phyloP scores from a whole-genome alignment of 2,113 vertebrate species.

The Ariopsis seemanni region DNA sequence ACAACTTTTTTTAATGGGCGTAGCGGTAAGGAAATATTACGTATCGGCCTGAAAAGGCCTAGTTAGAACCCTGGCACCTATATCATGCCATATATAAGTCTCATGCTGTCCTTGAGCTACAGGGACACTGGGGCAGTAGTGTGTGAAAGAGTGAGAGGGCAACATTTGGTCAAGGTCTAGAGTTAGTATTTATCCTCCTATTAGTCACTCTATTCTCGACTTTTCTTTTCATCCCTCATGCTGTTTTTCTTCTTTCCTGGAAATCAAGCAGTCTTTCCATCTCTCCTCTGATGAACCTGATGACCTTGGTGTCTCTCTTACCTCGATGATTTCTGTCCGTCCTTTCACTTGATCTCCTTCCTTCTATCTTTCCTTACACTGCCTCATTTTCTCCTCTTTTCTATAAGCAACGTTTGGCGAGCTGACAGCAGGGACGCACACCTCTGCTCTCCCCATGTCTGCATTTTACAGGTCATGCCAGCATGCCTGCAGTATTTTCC shows the following conservation, averaged over 20 bases:
- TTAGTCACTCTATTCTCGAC: background rate
- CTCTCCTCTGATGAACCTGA: background rate
- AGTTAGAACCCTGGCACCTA: no score
- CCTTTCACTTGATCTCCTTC: conserved; percentile 45
- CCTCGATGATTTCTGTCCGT: conserved; percentile 7
- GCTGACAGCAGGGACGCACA: conserved; percentile 41
- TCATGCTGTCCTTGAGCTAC: background rate
- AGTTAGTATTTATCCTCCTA: conserved; percentile 18
- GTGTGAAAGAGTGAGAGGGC: background rate
- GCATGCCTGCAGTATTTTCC: conserved; percentile 42
- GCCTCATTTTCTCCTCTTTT: conserved; percentile 51
- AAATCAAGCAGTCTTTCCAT: conserved; percentile 39
- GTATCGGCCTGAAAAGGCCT: no score
- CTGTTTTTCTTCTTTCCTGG: conserved; percentile 1
- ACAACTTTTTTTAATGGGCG: no score
- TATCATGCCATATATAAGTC: background rate
- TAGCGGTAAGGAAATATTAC: no score
- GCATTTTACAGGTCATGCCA: conserved; percentile 49
- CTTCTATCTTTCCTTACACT: conserved; percentile 57
- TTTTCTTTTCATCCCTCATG: background rate
- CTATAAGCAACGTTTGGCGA: conserved; percentile 36
- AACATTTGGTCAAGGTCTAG: conserved; percentile 17
- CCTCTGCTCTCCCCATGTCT: conserved; percentile 3
- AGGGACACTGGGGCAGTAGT: background rate
- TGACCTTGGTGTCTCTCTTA: conserved; percentile 26